Evolutionary conservation across 2,888 invertebrate genomes (phyloP).

Genomic region (Drosophila seclusa): DNA sequence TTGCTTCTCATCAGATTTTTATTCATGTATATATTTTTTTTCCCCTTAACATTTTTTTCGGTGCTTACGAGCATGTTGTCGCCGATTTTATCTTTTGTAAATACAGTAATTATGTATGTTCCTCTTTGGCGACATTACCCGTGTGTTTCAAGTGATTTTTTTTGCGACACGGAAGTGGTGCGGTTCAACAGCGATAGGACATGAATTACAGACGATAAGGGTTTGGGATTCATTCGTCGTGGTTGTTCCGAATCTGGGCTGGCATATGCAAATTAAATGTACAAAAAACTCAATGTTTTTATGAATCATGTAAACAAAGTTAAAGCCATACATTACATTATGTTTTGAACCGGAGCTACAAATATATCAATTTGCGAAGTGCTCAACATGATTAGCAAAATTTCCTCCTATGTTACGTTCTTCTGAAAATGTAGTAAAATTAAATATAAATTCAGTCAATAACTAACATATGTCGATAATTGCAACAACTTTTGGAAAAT

Average conservation of each 20-base stretch:
- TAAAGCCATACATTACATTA: neutral
- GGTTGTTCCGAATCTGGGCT: neutral
- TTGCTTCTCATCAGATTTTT: constrained; percentile 72
- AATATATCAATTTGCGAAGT: neutral
- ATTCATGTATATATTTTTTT: constrained; percentile 7
- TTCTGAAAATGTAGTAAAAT: neutral
- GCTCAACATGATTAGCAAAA: neutral
- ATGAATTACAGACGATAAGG: constrained; percentile 22
- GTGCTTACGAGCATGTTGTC: constrained; percentile 59
- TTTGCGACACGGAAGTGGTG: constrained; percentile 37
- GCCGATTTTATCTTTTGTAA: constrained; percentile 81
- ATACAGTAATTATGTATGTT: constrained; percentile 81
- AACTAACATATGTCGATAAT: neutral
- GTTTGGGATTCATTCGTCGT: constrained; percentile 10
- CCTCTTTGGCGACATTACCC: constrained; percentile 70
- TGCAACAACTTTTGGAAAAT: neutral
- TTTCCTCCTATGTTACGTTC: neutral
- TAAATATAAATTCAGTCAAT: neutral
- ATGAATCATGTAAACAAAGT: neutral
- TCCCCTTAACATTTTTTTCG: constrained; percentile 7
- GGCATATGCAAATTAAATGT: neutral
- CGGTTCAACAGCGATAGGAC: constrained; percentile 29
- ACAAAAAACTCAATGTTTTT: constrained; percentile 3
- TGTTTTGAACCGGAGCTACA: neutral
- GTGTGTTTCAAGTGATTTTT: constrained; percentile 22